Evolutionary conservation across 2,888 invertebrate genomes (phyloP).

Genomic region (Nymphalis urticae): DNA sequence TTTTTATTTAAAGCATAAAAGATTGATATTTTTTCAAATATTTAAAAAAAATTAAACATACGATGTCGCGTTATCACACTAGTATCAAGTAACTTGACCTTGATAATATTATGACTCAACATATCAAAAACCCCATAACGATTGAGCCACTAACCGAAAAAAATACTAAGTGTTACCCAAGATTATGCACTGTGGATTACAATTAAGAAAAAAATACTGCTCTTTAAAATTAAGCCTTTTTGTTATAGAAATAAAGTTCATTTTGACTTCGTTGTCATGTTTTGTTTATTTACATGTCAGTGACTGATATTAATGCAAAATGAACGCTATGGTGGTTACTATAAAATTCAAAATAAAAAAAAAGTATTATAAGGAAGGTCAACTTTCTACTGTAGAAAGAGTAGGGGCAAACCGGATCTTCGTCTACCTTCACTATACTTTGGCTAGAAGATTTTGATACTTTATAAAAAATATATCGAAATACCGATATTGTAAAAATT

Average conservation of each 20-base stretch:
- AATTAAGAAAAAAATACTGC: conserved; percentile 26
- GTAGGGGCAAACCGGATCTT: conserved; percentile 48
- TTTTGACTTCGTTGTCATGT: background rate
- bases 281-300: background rate
- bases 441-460: conserved; percentile 38
- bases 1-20: no score
- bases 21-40: background rate
- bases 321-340: background rate
- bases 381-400: conserved; percentile 48
- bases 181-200: conserved; percentile 50
- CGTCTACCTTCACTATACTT: conserved; percentile 41
- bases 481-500: no score
- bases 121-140: conserved; percentile 33
- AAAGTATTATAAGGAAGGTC: conserved; percentile 38
- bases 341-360: background rate
- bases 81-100: conserved; percentile 26
- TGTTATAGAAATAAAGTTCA: background rate
- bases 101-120: conserved; percentile 31
- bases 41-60: background rate
- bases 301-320: conserved; percentile 8
- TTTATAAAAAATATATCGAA: conserved; percentile 13
- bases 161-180: conserved; percentile 59
- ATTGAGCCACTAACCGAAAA: conserved; percentile 67
- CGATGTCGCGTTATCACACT: background rate
- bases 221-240: conserved; percentile 28